Evolutionary conservation across 1,140 invertebrate genomes (phyloP).

Genomic region (Gerris buenoi): DNA sequence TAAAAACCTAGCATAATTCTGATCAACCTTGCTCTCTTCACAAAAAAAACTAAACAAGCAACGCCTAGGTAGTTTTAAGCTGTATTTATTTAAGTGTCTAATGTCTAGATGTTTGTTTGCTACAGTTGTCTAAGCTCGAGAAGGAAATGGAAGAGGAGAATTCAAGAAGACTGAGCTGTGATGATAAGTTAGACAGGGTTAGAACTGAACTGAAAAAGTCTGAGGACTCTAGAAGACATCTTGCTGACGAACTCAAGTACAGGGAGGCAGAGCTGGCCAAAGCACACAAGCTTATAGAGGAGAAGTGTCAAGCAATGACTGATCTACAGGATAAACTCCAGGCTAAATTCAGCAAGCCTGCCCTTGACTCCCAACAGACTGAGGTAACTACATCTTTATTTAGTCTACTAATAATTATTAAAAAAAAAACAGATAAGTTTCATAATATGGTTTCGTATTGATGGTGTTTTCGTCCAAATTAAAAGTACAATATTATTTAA

Average conservation of each 20-base stretch:
- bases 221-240: background rate
- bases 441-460: too few relatives aligned
- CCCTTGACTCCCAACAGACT: background rate
- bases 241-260: background rate
- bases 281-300: background rate
- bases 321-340: background rate
- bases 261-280: background rate
- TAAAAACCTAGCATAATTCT: too few relatives aligned
- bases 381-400: too few relatives aligned
- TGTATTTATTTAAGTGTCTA: too few relatives aligned
- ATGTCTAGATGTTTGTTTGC: too few relatives aligned
- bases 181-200: background rate
- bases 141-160: slow-evolving; percentile 1
- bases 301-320: background rate
- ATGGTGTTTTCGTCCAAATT: too few relatives aligned
- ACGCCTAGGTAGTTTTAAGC: too few relatives aligned
- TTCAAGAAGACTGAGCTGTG: background rate
- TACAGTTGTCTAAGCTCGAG: slow-evolving; percentile 2
- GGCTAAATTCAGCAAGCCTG: background rate
- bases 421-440: too few relatives aligned
- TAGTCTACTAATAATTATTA: too few relatives aligned
- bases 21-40: too few relatives aligned
- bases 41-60: too few relatives aligned
- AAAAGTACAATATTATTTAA: too few relatives aligned
- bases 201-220: background rate